Evolutionary conservation across 2,113 vertebrate genomes (phyloP).

Genomic region (Catagonus wagneri): DNA sequence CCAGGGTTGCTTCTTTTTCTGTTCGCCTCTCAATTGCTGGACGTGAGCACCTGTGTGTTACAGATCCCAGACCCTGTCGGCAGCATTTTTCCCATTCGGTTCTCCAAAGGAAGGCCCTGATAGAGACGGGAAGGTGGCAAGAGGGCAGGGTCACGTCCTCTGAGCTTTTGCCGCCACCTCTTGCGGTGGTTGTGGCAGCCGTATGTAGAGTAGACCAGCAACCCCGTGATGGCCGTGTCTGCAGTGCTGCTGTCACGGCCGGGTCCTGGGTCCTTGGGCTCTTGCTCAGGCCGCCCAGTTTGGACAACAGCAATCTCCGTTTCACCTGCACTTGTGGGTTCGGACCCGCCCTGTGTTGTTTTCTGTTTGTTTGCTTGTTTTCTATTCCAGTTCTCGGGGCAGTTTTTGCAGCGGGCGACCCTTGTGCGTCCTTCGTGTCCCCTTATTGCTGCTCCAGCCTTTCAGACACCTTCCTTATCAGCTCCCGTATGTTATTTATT

Average conservation of each 20-base stretch:
- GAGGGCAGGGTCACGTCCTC: background rate
- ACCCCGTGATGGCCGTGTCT: background rate
- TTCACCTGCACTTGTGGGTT: background rate
- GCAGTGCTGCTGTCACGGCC: background rate
- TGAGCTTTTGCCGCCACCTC: background rate
- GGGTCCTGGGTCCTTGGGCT: background rate
- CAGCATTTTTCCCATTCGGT: background rate
- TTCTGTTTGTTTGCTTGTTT: background rate
- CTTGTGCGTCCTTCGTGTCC: background rate
- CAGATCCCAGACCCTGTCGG: background rate
- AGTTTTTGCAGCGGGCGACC: background rate
- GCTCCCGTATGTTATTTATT: background rate
- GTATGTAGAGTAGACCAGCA: fast-evolving
- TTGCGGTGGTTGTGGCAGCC: background rate
- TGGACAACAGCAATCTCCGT: background rate
- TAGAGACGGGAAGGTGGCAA: background rate
- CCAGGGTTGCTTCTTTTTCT: background rate
- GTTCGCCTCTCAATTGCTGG: background rate
- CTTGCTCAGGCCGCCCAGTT: background rate
- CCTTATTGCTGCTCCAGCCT: background rate
- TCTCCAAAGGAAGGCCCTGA: background rate
- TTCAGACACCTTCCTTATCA: background rate
- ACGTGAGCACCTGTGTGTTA: background rate
- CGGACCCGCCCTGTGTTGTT: background rate
- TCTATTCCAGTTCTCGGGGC: background rate